These are phyloP conservation scores for Aphidius colemani DNA, from an alignment of 2,888 invertebrate species.

Conservation along the genomic window DNA sequence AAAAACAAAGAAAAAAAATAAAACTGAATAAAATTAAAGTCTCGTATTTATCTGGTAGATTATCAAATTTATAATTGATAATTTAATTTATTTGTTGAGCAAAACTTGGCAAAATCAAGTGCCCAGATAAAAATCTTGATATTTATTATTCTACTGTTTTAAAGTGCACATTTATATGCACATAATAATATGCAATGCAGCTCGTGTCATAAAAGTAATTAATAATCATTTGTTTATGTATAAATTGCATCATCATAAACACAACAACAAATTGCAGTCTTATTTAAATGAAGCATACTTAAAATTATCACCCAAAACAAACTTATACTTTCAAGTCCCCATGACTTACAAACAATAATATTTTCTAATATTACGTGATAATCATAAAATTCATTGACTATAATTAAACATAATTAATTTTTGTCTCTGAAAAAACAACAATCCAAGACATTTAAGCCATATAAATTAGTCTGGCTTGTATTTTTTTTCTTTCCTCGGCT, in stretches of 20 bases:
- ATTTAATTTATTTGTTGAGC: too few relatives aligned
- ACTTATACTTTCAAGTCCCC: slow-evolving; percentile 22
- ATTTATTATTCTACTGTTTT: too few relatives aligned
- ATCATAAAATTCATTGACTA: background rate
- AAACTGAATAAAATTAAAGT: background rate
- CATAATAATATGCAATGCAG: too few relatives aligned
- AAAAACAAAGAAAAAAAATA: background rate
- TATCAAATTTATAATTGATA: too few relatives aligned
- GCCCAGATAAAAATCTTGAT: too few relatives aligned
- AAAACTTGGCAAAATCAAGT: too few relatives aligned
- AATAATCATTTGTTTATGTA: slow-evolving; percentile 57
- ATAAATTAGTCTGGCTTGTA: background rate
- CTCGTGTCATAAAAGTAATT: slow-evolving; percentile 41
- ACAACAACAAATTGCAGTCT: slow-evolving; percentile 56
- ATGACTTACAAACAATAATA: slow-evolving; percentile 16
- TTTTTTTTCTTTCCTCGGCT: background rate
- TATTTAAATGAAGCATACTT: slow-evolving; percentile 53
- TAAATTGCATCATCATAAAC: slow-evolving; percentile 53
- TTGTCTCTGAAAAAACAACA: too few relatives aligned
- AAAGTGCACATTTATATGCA: too few relatives aligned
- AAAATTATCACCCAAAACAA: slow-evolving; percentile 31
- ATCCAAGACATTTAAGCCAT: too few relatives aligned
- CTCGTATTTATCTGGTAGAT: too few relatives aligned
- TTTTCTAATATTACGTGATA: background rate
- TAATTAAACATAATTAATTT: background rate